Percentiles rank a stretch among this genome's conserved stretches.
Conservation (phyloP, 2,888 invertebrate species). For the Molorchus minor region DNA sequence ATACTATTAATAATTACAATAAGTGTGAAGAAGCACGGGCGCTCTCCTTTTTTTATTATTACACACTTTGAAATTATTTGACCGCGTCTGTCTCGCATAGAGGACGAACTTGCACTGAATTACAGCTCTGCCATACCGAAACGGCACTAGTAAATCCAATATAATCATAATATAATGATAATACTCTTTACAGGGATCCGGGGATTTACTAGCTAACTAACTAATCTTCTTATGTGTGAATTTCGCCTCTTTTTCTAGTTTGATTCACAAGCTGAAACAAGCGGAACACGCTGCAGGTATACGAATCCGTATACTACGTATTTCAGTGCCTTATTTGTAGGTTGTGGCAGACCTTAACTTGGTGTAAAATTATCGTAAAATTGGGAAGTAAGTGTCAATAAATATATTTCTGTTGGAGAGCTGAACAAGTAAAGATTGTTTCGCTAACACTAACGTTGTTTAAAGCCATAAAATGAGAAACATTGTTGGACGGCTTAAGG, state of each 20-base stretch:
- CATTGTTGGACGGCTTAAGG: background rate
- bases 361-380: constrained; percentile 28
- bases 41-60: constrained; percentile 12
- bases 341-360: constrained; percentile 11
- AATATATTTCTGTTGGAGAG: constrained; percentile 21
- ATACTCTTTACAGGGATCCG: constrained; percentile 63
- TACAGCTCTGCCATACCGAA: constrained; percentile 54
- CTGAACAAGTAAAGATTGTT: background rate
- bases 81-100: constrained; percentile 46
- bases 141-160: constrained; percentile 63
- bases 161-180: constrained; percentile 65
- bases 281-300: constrained; percentile 29
- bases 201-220: constrained; percentile 60
- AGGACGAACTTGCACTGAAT: constrained; percentile 58
- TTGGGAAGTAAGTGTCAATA: constrained; percentile 26
- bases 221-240: constrained; percentile 64
- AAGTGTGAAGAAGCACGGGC: constrained; percentile 10
- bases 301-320: background rate
- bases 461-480: constrained; percentile 14
- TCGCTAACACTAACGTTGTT: constrained; percentile 1
- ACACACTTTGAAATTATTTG: constrained; percentile 38
- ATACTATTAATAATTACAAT: constrained; percentile 32
- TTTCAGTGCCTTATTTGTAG: constrained; percentile 4
- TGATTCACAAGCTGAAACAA: constrained; percentile 44
- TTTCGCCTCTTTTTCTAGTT: constrained; percentile 63